Evolutionary conservation across 2,888 invertebrate genomes (phyloP), one percentile per base, ranked within the genome.

Genomic region (Trichogramma evanescens): DNA sequence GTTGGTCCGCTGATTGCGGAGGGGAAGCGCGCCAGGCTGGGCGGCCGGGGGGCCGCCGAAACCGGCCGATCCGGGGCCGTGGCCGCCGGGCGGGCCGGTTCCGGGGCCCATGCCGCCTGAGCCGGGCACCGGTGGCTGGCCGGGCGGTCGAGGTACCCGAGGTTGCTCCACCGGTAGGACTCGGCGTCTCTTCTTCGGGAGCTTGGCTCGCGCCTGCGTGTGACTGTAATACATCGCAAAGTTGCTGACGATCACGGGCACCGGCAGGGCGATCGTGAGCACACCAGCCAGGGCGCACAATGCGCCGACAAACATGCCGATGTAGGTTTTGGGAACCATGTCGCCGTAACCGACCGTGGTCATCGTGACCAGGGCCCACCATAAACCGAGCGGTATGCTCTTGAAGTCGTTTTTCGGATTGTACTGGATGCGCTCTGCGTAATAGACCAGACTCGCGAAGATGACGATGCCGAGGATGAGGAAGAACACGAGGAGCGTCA

Each of bases 331-430:
- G 64, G 97, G 96, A 69, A 91, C 95, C 95, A 97, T 97, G 80
- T 97, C 96, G 62, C 97, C 97, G 79, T 97, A 98, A 50, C 97
- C 97, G 62, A 97, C 96, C 0, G 95, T 95, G 69, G 97, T 98
- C 97, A 98, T 97, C 68, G 97, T 97, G 68, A 97, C 96, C 80
- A 97, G 85, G 51, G 97, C 97, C 97, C 97, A 98, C 97, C 97
- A 97, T 67, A 97, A 82, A 51, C 97, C 97, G 72, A 95, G 83
- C 51, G 97, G 97, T 83, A 98, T 98, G 80, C 95, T 95, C 79
- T 95, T 94, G 83, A 98, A 98, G 81, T 96, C 95, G 81, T 97
- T 97, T 78, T 94, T 89, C 64, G 94, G 94, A 81, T 94, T 93
- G 67, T 89, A 91, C 80, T 94, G 93, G 74, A 96, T 95, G 74